Percentiles rank a stretch among this genome's conserved stretches.
phyloP scores from a whole-genome alignment of 92 coral and sea anemone genomes.

The Epizoanthus ramosus region DNA sequence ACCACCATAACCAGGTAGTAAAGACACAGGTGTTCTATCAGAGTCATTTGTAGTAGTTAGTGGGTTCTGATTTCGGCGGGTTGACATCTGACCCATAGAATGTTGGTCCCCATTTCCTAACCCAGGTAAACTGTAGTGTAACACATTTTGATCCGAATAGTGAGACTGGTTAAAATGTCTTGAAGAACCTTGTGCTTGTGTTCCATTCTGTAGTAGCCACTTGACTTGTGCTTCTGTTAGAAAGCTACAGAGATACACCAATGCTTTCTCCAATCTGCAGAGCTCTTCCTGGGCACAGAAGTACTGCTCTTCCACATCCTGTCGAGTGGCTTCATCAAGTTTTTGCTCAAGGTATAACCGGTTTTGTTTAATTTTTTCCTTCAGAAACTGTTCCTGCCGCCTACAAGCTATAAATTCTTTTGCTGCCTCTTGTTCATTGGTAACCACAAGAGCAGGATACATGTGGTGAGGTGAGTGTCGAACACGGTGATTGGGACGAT shows the following conservation, averaged over 20 bases:
- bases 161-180: neutral
- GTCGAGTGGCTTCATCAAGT: constrained; percentile 67
- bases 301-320: constrained; percentile 86
- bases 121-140: neutral
- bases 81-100: neutral
- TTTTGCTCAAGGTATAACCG: constrained; percentile 80
- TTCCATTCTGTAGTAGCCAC: constrained; percentile 53
- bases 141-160: neutral
- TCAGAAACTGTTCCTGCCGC: constrained; percentile 72
- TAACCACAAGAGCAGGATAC: neutral
- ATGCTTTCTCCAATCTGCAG: constrained; percentile 68
- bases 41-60: neutral
- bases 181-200: neutral
- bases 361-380: constrained; percentile 63
- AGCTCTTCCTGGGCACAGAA: constrained; percentile 86
- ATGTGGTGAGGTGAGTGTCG: neutral
- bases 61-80: neutral
- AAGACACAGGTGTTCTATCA: neutral
- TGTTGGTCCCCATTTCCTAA: neutral
- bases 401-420: constrained; percentile 47
- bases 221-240: constrained; percentile 61
- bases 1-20: too few species aligned
- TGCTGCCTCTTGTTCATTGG: constrained; percentile 47
- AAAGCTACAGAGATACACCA: constrained; percentile 56
- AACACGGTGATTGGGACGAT: neutral